Evolutionary conservation across 1,140 invertebrate genomes (phyloP).

Genomic region (Tribolium castaneum): DNA sequence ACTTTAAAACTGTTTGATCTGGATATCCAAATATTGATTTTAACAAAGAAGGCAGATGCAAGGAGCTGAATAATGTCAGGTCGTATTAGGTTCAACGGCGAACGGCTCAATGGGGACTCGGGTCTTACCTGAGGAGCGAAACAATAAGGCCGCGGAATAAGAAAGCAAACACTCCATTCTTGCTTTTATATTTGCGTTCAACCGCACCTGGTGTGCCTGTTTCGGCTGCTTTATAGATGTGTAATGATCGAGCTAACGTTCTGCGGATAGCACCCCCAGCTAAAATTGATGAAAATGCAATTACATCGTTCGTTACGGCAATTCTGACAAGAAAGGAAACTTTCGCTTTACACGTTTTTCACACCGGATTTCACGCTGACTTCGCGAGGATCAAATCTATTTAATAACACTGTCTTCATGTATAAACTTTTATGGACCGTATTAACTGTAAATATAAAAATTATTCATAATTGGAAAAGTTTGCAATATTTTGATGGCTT

Average conservation of each 20-base stretch:
- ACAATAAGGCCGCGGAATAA: slow-evolving; percentile 38
- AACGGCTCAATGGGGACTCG: slow-evolving; percentile 25
- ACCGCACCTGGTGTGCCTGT: slow-evolving; percentile 36
- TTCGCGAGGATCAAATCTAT: neutral
- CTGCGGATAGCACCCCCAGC: slow-evolving; percentile 12
- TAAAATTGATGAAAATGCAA: slow-evolving; percentile 20
- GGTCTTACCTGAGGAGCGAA: slow-evolving; percentile 37
- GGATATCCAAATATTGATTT: slow-evolving; percentile 49
- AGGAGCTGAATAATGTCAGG: slow-evolving; percentile 44
- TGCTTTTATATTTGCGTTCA: slow-evolving; percentile 38
- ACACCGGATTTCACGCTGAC: neutral
- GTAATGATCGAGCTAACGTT: slow-evolving; percentile 31
- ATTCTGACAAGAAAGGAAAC: neutral
- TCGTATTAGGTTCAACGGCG: slow-evolving; percentile 38
- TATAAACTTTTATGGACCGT: neutral
- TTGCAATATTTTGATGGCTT: slow-evolving; percentile 35
- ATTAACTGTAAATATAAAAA: slow-evolving; percentile 25
- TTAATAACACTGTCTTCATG: neutral
- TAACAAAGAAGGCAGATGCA: slow-evolving; percentile 46
- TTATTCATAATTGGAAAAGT: slow-evolving; percentile 33
- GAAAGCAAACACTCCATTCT: slow-evolving; percentile 37
- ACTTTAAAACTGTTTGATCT: slow-evolving; percentile 43
- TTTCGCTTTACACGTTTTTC: neutral
- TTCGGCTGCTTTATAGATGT: slow-evolving; percentile 33
- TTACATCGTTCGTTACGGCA: neutral